phyloP scores from a whole-genome alignment of 1,140 invertebrate species.

The Cotesia typhae region DNA sequence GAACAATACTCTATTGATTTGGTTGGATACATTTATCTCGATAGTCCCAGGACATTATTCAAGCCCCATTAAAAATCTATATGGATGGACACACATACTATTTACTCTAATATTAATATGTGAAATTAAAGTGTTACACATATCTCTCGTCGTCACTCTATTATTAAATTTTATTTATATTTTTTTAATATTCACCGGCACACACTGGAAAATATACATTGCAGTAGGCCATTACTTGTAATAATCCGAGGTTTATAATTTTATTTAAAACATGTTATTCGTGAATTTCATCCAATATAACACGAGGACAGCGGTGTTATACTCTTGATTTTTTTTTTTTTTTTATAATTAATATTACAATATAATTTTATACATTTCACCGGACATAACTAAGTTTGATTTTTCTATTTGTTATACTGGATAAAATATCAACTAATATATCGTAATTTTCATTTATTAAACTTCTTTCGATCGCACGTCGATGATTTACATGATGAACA shows the following conservation, averaged over 20 bases:
- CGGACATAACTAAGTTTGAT: not conserved
- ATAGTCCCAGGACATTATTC: not conserved
- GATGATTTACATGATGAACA: slow-evolving; percentile 34
- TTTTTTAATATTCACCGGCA: not conserved
- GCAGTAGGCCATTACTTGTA: not conserved
- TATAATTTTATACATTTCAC: no score
- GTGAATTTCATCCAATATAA: slow-evolving; percentile 24
- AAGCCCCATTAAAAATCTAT: slow-evolving; percentile 5
- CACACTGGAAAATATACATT: slow-evolving; percentile 4
- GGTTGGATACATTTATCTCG: slow-evolving; percentile 1
- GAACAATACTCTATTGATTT: slow-evolving; percentile 25
- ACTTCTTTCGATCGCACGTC: slow-evolving; percentile 23
- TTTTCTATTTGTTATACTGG: slow-evolving; percentile 3
- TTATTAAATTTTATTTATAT: no score
- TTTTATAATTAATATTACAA: not conserved
- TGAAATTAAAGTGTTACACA: slow-evolving; percentile 14
- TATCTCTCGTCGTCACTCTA: slow-evolving; percentile 6
- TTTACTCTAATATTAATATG: slow-evolving; percentile 1
- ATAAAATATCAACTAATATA: slow-evolving; percentile 5
- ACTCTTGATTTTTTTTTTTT: slow-evolving; percentile 27
- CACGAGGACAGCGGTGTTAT: slow-evolving; percentile 36
- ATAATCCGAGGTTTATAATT: not conserved
- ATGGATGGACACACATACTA: slow-evolving; percentile 27
- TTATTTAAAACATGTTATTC: slow-evolving; percentile 11
- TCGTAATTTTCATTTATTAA: slow-evolving; percentile 21